Evolutionary conservation across 2,888 invertebrate species (phyloP).

Genomic region (Eristalis arbustorum): DNA sequence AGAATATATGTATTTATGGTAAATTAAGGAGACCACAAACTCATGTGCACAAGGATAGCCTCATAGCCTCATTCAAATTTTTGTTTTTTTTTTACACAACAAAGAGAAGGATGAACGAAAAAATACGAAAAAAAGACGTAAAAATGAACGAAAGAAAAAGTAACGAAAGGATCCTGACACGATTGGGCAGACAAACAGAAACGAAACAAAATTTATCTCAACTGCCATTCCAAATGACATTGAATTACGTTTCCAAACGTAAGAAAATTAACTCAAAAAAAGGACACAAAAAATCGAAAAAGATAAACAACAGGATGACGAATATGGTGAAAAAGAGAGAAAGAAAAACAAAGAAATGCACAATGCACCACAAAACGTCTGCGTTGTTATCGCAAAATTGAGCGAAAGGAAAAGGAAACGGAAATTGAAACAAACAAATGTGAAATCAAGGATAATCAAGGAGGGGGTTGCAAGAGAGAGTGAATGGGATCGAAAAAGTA

Average conservation of each 20-base stretch:
- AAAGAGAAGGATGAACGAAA: conserved; percentile 11
- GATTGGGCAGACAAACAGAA: not conserved
- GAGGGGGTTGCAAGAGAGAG: not conserved
- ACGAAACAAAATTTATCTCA: conserved; percentile 45
- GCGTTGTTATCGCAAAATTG: conserved; percentile 5
- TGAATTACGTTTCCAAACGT: conserved; percentile 44
- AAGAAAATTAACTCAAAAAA: conserved; percentile 55
- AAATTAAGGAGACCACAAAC: conserved; percentile 40
- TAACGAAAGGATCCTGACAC: conserved; percentile 27
- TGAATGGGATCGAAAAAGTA: not conserved
- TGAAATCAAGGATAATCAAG: conserved; percentile 36
- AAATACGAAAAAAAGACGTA: not conserved
- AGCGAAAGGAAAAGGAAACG: not conserved
- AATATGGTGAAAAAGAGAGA: conserved; percentile 6
- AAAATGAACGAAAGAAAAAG: not conserved
- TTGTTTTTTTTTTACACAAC: conserved; percentile 5
- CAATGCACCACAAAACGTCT: conserved; percentile 51
- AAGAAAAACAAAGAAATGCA: conserved; percentile 49
- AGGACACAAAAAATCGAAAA: not conserved
- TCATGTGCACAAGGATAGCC: conserved; percentile 57
- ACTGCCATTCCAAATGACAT: conserved; percentile 47
- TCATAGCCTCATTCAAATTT: conserved; percentile 46
- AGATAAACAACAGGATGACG: not conserved
- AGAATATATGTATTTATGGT: not conserved
- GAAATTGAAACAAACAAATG: conserved; percentile 1